Percentiles rank a stretch among this genome's conserved stretches.
These are phyloP conservation scores for Apodemia arnacis DNA, from an alignment of 2,888 invertebrate genomes.

Conservation along the genomic window DNA sequence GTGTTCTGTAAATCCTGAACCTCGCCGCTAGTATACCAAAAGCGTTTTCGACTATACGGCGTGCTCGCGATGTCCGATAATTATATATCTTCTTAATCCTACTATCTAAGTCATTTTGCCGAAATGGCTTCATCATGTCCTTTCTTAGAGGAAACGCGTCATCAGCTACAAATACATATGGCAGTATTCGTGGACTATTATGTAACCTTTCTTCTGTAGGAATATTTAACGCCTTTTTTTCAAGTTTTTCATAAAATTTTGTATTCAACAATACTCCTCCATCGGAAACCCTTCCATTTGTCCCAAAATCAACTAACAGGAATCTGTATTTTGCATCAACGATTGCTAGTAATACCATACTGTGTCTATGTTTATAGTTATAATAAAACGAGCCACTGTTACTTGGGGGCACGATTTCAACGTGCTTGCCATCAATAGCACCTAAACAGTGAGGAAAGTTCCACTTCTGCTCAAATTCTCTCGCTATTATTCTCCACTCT, in stretches of 20 bases:
- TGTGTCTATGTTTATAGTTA: constrained; percentile 77
- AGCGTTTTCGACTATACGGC: constrained; percentile 17
- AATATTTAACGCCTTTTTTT: constrained; percentile 43
- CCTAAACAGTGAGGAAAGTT: too few relatives aligned
- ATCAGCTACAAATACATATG: constrained; percentile 72
- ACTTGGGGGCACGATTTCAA: background rate
- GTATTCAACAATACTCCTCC: constrained; percentile 67
- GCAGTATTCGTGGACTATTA: constrained; percentile 44
- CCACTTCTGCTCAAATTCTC: too few relatives aligned
- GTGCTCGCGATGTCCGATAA: constrained; percentile 74
- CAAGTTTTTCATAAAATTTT: constrained; percentile 52
- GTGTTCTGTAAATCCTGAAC: too few relatives aligned
- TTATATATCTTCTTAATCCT: constrained; percentile 68
- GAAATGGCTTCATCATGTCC: constrained; percentile 83
- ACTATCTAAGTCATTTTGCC: constrained; percentile 67
- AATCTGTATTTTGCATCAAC: constrained; percentile 74
- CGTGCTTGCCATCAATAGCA: too few relatives aligned
- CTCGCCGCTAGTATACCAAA: too few relatives aligned
- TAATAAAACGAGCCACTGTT: constrained; percentile 72
- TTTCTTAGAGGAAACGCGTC: constrained; percentile 67
- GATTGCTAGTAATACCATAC: constrained; percentile 73
- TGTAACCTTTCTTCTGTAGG: constrained; percentile 38
- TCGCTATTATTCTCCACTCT: constrained; percentile 65
- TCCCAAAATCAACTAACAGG: constrained; percentile 56
- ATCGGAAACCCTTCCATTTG: constrained; percentile 48